Percentiles rank a stretch among this genome's conserved stretches.
phyloP scores from a whole-genome alignment of 92 coral and sea anemone species.

The Porites lobata region DNA sequence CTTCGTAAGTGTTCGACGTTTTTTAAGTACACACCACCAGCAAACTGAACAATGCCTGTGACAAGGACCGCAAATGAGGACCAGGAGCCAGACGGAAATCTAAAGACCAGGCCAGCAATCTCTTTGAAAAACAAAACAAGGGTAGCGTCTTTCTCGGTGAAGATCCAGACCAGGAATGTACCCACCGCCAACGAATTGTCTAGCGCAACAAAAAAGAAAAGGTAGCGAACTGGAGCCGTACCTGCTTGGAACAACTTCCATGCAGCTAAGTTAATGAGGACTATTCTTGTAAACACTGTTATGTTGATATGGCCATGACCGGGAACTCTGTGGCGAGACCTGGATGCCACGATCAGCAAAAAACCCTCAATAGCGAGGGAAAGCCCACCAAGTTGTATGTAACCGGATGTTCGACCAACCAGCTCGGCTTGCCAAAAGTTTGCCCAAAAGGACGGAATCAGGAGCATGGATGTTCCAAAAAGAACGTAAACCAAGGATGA shows the following conservation, averaged over 20 bases:
- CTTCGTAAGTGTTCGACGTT: constrained; percentile 1
- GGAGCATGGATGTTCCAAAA: constrained; percentile 17
- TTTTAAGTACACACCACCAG: constrained; percentile 2
- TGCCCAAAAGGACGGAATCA: constrained; percentile 39
- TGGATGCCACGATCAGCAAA: constrained; percentile 27
- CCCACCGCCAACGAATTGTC: constrained; percentile 35
- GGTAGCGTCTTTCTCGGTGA: constrained; percentile 17
- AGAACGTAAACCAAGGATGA: constrained; percentile 28
- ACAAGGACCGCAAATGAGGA: constrained; percentile 24
- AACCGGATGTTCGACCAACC: constrained; percentile 19
- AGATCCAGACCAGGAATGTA: constrained; percentile 23
- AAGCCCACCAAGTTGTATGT: constrained; percentile 20
- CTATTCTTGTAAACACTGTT: constrained; percentile 22
- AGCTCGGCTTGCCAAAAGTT: constrained; percentile 22
- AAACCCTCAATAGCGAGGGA: constrained; percentile 25
- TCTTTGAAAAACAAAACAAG: constrained; percentile 26
- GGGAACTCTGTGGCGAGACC: constrained; percentile 22
- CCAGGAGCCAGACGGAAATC: constrained; percentile 20
- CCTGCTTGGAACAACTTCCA: background rate
- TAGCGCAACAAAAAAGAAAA: constrained; percentile 15
- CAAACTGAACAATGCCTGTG: constrained; percentile 14
- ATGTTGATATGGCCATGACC: constrained; percentile 36
- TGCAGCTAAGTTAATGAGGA: constrained; percentile 22
- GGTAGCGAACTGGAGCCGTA: constrained; percentile 6
- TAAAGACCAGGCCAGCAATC: constrained; percentile 22